Evolutionary conservation across 2,797 vertebrate genomes (phyloP).

Genomic region (Capromys pilorides): DNA sequence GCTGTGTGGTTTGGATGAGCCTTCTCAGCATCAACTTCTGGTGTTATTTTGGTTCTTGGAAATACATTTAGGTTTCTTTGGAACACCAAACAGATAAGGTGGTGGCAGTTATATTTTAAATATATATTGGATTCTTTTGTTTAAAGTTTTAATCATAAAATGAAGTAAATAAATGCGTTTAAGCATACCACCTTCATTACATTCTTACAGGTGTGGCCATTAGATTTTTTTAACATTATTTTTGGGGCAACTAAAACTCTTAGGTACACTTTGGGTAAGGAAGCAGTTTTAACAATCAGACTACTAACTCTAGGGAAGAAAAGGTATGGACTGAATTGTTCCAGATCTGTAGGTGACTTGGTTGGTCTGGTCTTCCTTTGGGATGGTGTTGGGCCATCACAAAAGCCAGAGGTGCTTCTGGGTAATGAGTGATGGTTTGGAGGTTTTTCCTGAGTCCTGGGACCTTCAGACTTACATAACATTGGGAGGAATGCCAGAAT

Average conservation of each 20-base stretch:
- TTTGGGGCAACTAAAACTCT: background rate
- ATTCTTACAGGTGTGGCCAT: conserved; percentile 11
- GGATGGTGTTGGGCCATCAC: background rate
- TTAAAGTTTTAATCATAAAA: conserved; percentile 51
- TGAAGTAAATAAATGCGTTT: background rate
- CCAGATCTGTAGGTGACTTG: background rate
- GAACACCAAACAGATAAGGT: conserved; percentile 31
- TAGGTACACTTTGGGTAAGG: background rate
- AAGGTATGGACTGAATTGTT: background rate
- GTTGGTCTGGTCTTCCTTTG: background rate
- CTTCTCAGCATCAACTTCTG: background rate
- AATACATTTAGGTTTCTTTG: conserved; percentile 4
- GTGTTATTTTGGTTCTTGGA: background rate
- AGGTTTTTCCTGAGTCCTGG: background rate
- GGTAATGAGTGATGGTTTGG: background rate
- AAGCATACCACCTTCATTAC: background rate
- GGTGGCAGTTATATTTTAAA: conserved; percentile 14
- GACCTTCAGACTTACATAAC: background rate
- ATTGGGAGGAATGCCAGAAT: background rate
- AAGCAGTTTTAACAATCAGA: background rate
- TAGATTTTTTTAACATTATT: conserved; percentile 26
- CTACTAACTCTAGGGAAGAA: background rate
- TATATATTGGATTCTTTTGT: conserved; percentile 22
- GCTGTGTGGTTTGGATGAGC: background rate
- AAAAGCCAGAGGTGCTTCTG: background rate